Base-by-base conservation (phyloP, 2,888 invertebrate species). In the Pseudococcus jackbeardsleyi region DNA sequence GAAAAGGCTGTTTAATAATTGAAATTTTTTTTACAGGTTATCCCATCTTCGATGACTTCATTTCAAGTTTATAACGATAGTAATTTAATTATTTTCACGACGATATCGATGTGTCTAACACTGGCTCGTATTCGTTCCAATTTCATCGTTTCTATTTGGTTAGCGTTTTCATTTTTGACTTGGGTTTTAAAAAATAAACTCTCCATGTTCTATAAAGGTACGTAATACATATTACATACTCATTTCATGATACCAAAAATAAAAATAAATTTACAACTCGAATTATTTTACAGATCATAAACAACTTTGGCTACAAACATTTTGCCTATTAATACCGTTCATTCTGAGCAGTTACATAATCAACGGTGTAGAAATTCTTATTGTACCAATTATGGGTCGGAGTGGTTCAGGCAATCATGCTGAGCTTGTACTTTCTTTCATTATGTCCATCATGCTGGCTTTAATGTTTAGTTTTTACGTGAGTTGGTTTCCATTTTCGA, bases 351-450 rank as follows among this genome's bases (percentile, higher is more conserved):
- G 94, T 90, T 96, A 96, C 92, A 92, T 95, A 91, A 92, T 94
- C 90, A 93, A 95, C 91, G 94, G 94, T 90, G 94, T 95, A 90
- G 92, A 96, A 89, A 93, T 94, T 91, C 93, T 96, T 91, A 94
- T 96, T 91, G 94, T 96, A 90, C 97, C 97, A 11, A 93, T 97
- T 90, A 94, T 95, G 95, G 97, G 96, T 3, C 93, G 96, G 90
- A 93, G 94, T 54, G 96, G 96, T 85, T 93, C 94, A 48, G 93
- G 93, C 85, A 92, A 94, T 89, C 94, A 95, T 91, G 94, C 96
- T 1, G 97, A 97, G 92, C 92, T 95, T 88, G 90, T 90, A 12
- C 89, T 90, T 48, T 89, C 90, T 17, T 89, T 90, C 4, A 89
- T 90, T 39, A 89, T 90, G 42, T 89, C 90, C 33, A 88, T 89